Evolutionary conservation across 2,888 invertebrate species (phyloP), one percentile per base, ranked within the genome.

Genomic region (Cyaniris semiargus): DNA sequence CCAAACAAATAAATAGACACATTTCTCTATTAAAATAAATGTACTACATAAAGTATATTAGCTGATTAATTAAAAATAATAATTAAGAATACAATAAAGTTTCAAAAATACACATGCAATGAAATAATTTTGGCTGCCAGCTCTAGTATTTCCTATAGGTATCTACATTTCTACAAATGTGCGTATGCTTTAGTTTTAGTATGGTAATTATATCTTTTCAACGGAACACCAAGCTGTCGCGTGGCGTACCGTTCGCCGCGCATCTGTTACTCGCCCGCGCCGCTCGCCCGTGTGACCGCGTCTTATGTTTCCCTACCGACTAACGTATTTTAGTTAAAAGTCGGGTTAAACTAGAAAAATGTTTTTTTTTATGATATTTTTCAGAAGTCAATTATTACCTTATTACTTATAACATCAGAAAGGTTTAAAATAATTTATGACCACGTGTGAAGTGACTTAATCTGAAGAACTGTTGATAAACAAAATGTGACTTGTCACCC

Each of bases 181-280:
- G 85, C 86, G 70, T 48, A n/a, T 21, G 38, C 71, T 86, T 88
- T 86, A 88, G 87, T 89, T 88, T 88, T 87, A 88, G 78, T 78
- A 83, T 72, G 77, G 72, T 88, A 89, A 90, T 91, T 89, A 88
- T 81, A 82, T 81, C 83, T 81, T 81, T 80, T 81, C 86, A 93
- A 93, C 93, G 92, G 91, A 82, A 83, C 78, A 81, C 79, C 90
- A 88, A 89, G 89, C 92, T 93, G 93, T 90, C 91, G 87, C 84
- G 86, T 84, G 81, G 86, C 87, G 86, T 85, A 86, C 89, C 89
- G 91, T 87, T 82, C 87, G 86, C 80, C 79, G 81, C 81, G 85
- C 93, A 93, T 91, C 92, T 93, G 93, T 88, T 86, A 84, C 82
- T 78, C 23, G 74, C 53, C 74, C 82, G 78, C 23, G 74, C 53